Percentiles rank a stretch among this genome's conserved stretches.
phyloP scores from a whole-genome alignment of 2,113 vertebrate species.

The Lynx canadensis region DNA sequence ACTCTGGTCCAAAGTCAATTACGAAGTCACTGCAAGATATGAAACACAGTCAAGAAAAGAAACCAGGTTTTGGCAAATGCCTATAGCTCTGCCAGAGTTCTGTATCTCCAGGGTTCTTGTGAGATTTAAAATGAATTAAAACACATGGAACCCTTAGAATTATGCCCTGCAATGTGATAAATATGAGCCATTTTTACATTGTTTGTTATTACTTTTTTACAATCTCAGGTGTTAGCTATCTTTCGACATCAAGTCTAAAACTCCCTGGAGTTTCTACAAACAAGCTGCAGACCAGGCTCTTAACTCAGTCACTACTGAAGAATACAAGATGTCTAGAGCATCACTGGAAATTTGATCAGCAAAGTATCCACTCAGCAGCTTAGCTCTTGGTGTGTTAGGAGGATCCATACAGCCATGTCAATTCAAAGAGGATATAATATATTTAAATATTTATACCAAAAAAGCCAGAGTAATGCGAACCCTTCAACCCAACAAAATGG shows the following conservation, averaged over 20 bases:
- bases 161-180: not conserved
- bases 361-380: not conserved
- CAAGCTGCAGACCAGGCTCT: not conserved
- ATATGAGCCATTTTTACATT: not conserved
- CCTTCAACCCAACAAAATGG: not conserved
- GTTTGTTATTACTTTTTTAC: not conserved
- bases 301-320: not conserved
- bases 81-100: not conserved
- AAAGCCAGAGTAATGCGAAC: not conserved
- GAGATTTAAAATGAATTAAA: not conserved
- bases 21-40: not conserved
- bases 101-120: not conserved
- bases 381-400: not conserved
- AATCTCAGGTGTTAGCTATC: not conserved
- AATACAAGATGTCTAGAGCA: not conserved
- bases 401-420: not conserved
- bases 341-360: not conserved
- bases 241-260: not conserved
- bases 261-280: not conserved
- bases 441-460: constrained; percentile 3
- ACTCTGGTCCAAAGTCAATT: not conserved
- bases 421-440: not conserved
- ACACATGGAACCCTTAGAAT: not conserved
- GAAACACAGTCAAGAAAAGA: not conserved
- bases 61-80: not conserved